These are phyloP conservation scores for Pagrus major DNA, from an alignment of 2,113 vertebrate species.

Conservation along the genomic window DNA sequence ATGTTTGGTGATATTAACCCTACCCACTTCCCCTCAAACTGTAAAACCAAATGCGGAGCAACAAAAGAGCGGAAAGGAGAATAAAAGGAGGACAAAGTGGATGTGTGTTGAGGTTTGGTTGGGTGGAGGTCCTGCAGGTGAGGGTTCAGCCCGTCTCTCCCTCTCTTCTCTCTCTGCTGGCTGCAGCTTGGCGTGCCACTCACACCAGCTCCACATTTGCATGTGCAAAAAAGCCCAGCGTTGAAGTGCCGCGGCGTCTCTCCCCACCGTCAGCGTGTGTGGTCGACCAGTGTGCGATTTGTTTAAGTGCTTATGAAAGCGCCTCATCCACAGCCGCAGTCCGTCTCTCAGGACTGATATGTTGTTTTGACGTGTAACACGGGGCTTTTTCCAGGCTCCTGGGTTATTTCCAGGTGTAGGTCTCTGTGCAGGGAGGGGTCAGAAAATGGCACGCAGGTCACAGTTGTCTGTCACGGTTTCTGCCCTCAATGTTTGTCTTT, in stretches of 20 bases:
- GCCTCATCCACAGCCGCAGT: conserved; percentile 25
- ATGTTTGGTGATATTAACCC: background rate
- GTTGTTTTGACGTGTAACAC: conserved; percentile 45
- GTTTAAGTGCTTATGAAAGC: conserved; percentile 68
- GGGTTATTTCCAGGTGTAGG: conserved; percentile 59
- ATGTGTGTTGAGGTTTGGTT: conserved; percentile 15
- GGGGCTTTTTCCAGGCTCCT: conserved; percentile 35
- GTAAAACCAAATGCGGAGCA: background rate
- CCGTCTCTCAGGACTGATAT: background rate
- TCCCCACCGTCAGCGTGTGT: conserved; percentile 28
- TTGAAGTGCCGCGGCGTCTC: conserved; percentile 36
- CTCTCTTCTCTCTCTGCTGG: conserved; percentile 1
- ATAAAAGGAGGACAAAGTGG: conserved; percentile 23
- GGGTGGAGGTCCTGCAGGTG: conserved; percentile 64
- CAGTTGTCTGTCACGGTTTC: conserved; percentile 70
- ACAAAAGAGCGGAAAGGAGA: conserved; percentile 50
- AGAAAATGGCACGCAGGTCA: conserved; percentile 54
- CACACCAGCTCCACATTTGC: conserved; percentile 71
- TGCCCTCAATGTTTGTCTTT: conserved; percentile 75
- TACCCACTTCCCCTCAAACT: background rate
- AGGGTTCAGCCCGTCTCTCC: conserved; percentile 16
- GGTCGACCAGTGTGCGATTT: conserved; percentile 62
- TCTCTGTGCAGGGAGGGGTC: conserved; percentile 40
- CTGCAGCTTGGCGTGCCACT: conserved; percentile 58
- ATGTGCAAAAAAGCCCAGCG: conserved; percentile 72